Conservation (phyloP, 2,888 invertebrate genomes). For the Ceraclea dissimilis region DNA sequence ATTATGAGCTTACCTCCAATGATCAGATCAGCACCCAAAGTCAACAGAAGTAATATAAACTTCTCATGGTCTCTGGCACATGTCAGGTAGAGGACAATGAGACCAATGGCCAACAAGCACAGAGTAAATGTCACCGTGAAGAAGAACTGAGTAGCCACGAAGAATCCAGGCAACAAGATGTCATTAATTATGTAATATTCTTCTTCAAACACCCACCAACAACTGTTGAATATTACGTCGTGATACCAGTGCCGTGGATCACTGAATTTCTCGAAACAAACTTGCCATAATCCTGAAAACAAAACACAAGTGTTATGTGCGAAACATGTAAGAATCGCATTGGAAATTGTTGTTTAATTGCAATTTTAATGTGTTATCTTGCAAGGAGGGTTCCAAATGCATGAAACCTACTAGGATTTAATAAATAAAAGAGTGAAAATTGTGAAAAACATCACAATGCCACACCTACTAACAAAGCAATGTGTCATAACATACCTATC, state of each 20-base stretch:
- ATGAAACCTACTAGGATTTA: no score
- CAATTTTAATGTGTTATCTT: background rate
- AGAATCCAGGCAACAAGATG: slow-evolving; percentile 83
- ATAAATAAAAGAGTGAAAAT: no score
- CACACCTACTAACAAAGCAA: slow-evolving; percentile 20
- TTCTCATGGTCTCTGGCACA: slow-evolving; percentile 70
- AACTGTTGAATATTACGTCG: slow-evolving; percentile 74
- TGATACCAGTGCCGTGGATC: slow-evolving; percentile 84
- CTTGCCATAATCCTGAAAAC: slow-evolving; percentile 83
- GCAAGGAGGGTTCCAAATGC: no score
- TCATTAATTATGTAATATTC: slow-evolving; percentile 93
- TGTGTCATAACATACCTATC: slow-evolving; percentile 54
- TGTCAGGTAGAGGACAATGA: slow-evolving; percentile 66
- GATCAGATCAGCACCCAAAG: slow-evolving; percentile 65
- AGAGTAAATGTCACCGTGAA: slow-evolving; percentile 83
- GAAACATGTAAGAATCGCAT: background rate
- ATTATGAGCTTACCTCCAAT: slow-evolving; percentile 48
- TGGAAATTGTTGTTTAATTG: background rate
- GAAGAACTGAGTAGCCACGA: slow-evolving; percentile 89
- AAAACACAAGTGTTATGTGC: background rate
- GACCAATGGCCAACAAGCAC: slow-evolving; percentile 64
- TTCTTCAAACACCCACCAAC: slow-evolving; percentile 97
- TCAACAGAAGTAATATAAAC: slow-evolving; percentile 64
- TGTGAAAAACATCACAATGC: slow-evolving; percentile 4
- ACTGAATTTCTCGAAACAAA: slow-evolving; percentile 82